Conservation (phyloP, 2,888 invertebrate species). For the Cenopis cana region DNA sequence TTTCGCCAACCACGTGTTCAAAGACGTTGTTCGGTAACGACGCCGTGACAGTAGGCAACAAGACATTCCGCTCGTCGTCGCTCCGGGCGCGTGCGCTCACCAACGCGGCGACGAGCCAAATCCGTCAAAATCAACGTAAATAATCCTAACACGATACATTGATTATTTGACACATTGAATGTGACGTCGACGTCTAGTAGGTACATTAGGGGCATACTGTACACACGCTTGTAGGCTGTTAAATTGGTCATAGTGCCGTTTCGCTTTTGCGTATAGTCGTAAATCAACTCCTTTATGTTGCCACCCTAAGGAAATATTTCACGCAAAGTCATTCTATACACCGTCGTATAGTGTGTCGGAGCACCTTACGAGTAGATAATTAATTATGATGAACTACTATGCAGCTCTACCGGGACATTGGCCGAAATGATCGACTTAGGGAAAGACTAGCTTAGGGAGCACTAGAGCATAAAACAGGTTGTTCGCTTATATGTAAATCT, state of each 20-base stretch:
- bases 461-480: too few species aligned
- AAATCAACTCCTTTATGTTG: constrained; percentile 7
- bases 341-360: neutral
- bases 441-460: too few species aligned
- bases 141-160: too few species aligned
- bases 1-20: too few species aligned
- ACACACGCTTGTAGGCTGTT: constrained; percentile 4
- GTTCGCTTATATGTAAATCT: too few species aligned
- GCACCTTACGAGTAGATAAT: neutral
- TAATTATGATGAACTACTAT: neutral
- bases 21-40: too few species aligned
- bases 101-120: too few species aligned
- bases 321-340: neutral
- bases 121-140: neutral
- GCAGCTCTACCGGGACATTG: neutral
- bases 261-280: constrained; percentile 1
- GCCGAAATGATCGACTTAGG: too few species aligned
- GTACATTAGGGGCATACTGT: constrained; percentile 2
- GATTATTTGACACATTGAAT: neutral
- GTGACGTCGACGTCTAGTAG: neutral
- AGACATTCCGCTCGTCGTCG: too few species aligned
- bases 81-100: too few species aligned
- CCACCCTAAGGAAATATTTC: constrained; percentile 12
- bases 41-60: too few species aligned
- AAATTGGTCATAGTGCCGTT: neutral